These are phyloP conservation scores for Acanthisitta chloris DNA, from an alignment of 2,113 vertebrate genomes.

Conservation along the genomic window DNA sequence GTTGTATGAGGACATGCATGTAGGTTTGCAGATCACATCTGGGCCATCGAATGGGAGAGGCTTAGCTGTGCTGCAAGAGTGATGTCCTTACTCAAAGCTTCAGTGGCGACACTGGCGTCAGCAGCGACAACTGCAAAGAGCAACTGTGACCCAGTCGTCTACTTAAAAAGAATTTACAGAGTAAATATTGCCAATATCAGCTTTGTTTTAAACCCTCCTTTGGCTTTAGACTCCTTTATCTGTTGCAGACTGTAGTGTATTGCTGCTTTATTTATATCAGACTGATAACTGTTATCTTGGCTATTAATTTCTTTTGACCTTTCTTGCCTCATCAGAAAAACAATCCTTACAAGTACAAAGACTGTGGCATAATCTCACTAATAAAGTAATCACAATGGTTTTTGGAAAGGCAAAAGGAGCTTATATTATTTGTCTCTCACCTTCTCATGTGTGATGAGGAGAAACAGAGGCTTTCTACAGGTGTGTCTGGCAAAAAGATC, in stretches of 20 bases:
- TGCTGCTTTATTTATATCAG: background rate
- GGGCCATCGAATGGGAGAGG: background rate
- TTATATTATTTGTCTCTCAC: background rate
- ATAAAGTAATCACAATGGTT: background rate
- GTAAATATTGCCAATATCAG: background rate
- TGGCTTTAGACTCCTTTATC: background rate
- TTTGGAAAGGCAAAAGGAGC: slow-evolving; percentile 11
- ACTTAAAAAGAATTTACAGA: background rate
- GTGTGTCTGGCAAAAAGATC: background rate
- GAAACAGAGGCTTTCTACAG: background rate
- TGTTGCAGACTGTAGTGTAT: background rate
- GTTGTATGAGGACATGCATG: background rate
- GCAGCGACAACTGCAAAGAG: background rate
- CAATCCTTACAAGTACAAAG: slow-evolving; percentile 27
- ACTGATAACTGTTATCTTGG: slow-evolving; percentile 24
- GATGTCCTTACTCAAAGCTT: background rate
- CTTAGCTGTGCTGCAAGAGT: background rate
- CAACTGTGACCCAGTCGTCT: background rate
- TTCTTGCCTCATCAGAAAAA: slow-evolving; percentile 2
- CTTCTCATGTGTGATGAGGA: background rate
- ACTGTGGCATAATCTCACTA: slow-evolving; percentile 1
- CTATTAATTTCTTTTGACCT: slow-evolving; percentile 20
- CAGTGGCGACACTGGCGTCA: rapidly evolving
- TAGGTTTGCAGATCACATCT: background rate
- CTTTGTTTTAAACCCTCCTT: background rate